Evolutionary conservation across 2,113 vertebrate species (phyloP).

Genomic region (Rynchops niger): DNA sequence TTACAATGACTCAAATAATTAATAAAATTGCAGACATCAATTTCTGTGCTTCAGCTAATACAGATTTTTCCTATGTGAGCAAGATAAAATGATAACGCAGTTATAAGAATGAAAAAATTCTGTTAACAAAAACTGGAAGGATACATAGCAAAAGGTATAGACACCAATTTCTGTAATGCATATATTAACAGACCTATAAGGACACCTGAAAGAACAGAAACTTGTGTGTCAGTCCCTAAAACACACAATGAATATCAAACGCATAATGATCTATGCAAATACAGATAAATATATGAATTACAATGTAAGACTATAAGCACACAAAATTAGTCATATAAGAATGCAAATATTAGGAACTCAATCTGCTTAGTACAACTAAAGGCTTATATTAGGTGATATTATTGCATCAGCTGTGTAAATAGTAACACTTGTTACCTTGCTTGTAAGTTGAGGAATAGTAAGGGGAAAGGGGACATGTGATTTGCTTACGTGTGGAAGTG

Average conservation of each 20-base stretch:
- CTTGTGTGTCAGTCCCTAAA: not conserved
- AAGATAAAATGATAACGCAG: not conserved
- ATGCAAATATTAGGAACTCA: not conserved
- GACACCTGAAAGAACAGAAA: not conserved
- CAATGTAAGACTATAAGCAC: not conserved
- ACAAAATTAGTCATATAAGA: not conserved
- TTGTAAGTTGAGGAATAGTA: not conserved
- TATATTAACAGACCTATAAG: not conserved
- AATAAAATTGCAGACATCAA: not conserved
- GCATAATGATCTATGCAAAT: not conserved
- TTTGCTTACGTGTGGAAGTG: not conserved
- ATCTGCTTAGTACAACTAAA: not conserved
- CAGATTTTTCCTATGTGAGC: not conserved
- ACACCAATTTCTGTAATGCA: not conserved
- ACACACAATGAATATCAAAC: not conserved
- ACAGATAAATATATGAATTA: not conserved
- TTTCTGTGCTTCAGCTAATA: not conserved
- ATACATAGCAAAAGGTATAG: not conserved
- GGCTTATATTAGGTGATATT: not conserved
- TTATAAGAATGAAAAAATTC: not conserved
- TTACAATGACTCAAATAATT: slow-evolving; percentile 7
- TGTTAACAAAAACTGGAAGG: not conserved
- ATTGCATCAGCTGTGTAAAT: not conserved
- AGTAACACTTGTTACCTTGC: not conserved
- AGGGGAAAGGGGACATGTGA: not conserved